Evolutionary conservation across 2,888 invertebrate genomes (phyloP).

Genomic region (Caenorhabditis auriculariae): DNA sequence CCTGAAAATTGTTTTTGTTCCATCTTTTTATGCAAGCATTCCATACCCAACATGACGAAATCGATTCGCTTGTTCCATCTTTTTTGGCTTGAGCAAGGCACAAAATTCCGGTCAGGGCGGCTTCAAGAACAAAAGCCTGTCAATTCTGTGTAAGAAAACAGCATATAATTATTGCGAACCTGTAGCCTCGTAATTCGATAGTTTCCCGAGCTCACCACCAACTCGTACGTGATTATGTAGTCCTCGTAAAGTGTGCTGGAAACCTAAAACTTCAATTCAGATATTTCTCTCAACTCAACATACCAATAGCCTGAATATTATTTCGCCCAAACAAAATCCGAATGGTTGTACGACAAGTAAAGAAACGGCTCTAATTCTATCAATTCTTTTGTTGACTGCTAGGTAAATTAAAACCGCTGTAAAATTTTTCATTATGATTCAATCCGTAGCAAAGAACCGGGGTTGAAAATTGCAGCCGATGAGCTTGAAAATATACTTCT

Average conservation of each 20-base stretch:
- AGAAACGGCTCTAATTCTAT: slow-evolving; percentile 4
- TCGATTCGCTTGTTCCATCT: slow-evolving; percentile 4
- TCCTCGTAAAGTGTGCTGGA: slow-evolving; percentile 17
- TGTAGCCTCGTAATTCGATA: slow-evolving; percentile 18
- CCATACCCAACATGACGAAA: background rate
- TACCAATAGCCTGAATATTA: too few relatives aligned
- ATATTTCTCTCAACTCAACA: too few relatives aligned
- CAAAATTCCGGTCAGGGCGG: slow-evolving; percentile 5
- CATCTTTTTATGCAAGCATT: background rate
- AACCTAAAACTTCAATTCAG: background rate
- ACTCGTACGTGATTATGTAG: slow-evolving; percentile 20
- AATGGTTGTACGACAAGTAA: slow-evolving; percentile 17
- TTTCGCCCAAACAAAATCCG: slow-evolving; percentile 19
- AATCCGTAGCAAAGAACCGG: slow-evolving; percentile 3
- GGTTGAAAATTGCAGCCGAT: slow-evolving; percentile 20
- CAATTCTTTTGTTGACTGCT: slow-evolving; percentile 10
- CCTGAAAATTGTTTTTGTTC: slow-evolving; percentile 8
- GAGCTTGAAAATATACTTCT: slow-evolving; percentile 6
- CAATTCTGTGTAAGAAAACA: background rate
- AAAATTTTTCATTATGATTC: background rate
- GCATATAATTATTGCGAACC: slow-evolving; percentile 4
- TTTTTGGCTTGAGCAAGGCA: slow-evolving; percentile 6
- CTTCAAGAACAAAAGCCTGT: slow-evolving; percentile 20
- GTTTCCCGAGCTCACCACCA: slow-evolving; percentile 8
- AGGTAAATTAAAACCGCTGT: slow-evolving; percentile 12